These are phyloP conservation scores for Porites lutea DNA, from an alignment of 64 coral and sea anemone genomes.

Conservation along the genomic window DNA sequence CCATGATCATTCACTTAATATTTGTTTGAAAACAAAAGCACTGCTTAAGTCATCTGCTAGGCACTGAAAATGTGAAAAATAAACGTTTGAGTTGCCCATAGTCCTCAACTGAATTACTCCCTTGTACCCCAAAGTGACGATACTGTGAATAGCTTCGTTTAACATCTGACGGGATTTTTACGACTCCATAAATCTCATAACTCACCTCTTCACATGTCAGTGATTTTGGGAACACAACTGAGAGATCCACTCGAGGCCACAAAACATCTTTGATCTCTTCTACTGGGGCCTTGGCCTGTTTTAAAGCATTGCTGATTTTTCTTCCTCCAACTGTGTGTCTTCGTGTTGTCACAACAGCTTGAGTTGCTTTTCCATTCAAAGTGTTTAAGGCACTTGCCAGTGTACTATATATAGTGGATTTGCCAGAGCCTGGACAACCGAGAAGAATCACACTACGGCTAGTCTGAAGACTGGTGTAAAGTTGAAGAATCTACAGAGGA, in stretches of 20 bases:
- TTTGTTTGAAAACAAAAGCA: no score
- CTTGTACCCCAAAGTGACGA: no score
- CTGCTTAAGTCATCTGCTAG: no score
- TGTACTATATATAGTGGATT: constrained; percentile 76
- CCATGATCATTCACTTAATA: no score
- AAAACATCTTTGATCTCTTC: background rate
- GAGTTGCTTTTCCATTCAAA: background rate
- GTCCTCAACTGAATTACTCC: no score
- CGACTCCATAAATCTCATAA: background rate
- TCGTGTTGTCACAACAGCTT: constrained; percentile 19
- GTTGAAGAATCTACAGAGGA: constrained; percentile 77
- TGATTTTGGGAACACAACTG: constrained; percentile 87
- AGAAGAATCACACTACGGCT: constrained; percentile 79
- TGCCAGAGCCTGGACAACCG: constrained; percentile 88
- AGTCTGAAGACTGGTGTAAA: constrained; percentile 71
- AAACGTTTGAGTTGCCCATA: no score
- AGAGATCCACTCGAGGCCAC: constrained; percentile 84
- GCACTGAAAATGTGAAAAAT: no score
- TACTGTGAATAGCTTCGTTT: no score
- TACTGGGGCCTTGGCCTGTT: background rate
- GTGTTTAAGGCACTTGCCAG: constrained; percentile 80
- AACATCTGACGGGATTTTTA: no score
- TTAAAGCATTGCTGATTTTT: background rate
- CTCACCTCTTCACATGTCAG: constrained; percentile 85
- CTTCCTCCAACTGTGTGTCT: background rate